Percentiles rank a stretch among this genome's conserved stretches.
Conservation (phyloP, 2,888 invertebrate species). For the Saturnia japonica region DNA sequence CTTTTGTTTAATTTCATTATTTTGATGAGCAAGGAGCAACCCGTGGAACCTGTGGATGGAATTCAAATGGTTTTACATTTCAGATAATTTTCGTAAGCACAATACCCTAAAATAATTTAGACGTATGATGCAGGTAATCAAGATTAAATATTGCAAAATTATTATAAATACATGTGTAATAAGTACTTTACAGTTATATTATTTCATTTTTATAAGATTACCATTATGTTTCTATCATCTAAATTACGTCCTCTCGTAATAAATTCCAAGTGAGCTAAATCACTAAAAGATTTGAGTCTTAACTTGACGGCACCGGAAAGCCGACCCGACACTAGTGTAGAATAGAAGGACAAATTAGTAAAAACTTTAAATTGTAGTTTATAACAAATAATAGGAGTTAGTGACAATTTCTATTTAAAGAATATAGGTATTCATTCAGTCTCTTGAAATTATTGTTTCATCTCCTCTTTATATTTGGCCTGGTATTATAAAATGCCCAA, state of each 20-base stretch:
- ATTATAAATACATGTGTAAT: not conserved
- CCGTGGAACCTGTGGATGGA: not conserved
- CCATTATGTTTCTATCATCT: not conserved
- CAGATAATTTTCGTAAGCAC: not conserved
- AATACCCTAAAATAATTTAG: not conserved
- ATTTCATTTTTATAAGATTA: not conserved
- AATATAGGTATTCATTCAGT: too few relatives aligned
- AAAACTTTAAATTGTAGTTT: too few relatives aligned
- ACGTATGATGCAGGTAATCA: conserved; percentile 2
- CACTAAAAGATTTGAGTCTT: not conserved
- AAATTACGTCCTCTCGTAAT: not conserved
- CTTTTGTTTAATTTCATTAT: too few relatives aligned
- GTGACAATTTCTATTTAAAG: too few relatives aligned
- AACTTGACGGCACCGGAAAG: too few relatives aligned
- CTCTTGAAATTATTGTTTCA: too few relatives aligned
- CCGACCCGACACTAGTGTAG: not conserved
- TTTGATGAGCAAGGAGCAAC: too few relatives aligned
- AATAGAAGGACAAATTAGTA: not conserved
- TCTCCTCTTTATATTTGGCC: too few relatives aligned
- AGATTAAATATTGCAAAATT: not conserved
- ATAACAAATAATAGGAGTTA: too few relatives aligned
- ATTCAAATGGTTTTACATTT: conserved; percentile 1
- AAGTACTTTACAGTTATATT: too few relatives aligned
- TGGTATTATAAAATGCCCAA: too few relatives aligned
- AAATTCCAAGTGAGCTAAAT: not conserved